Evolutionary conservation across 1,140 invertebrate species (phyloP).

Genomic region (Chrysoperla carnea): DNA sequence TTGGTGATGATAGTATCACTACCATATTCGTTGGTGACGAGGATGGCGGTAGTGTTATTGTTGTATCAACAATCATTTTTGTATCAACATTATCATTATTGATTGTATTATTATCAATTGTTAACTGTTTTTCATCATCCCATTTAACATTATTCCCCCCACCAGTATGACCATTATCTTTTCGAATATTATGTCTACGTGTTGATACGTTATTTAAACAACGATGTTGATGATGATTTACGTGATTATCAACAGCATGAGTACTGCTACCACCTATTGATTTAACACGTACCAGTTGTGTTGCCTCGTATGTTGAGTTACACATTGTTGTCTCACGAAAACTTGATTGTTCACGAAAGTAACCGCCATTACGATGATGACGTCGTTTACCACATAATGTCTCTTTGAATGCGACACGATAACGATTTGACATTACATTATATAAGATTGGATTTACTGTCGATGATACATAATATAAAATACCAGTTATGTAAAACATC

Average conservation of each 20-base stretch:
- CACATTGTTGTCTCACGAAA: conserved; percentile 31
- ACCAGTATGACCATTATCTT: background rate
- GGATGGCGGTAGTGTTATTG: too few relatives aligned
- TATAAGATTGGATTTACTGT: conserved; percentile 86
- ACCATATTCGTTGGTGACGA: background rate
- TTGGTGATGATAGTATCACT: background rate
- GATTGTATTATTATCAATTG: conserved; percentile 4
- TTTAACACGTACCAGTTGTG: conserved; percentile 22
- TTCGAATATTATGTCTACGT: too few relatives aligned
- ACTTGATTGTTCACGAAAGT: conserved; percentile 32
- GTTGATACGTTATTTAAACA: too few relatives aligned
- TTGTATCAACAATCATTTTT: too few relatives aligned
- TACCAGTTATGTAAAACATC: conserved; percentile 62
- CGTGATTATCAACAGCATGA: too few relatives aligned
- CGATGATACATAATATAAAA: conserved; percentile 73
- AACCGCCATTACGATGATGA: conserved; percentile 20
- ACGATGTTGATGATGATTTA: too few relatives aligned
- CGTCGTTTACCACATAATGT: conserved; percentile 36
- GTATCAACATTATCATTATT: too few relatives aligned
- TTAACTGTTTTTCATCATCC: conserved; percentile 3
- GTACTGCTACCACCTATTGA: conserved; percentile 19
- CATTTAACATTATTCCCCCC: conserved; percentile 2
- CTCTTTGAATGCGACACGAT: conserved; percentile 60
- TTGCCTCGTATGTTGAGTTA: conserved; percentile 20
- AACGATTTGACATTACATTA: conserved; percentile 77